Conservation (phyloP, 2,888 invertebrate genomes). For the Eugnorisma glareosa region DNA sequence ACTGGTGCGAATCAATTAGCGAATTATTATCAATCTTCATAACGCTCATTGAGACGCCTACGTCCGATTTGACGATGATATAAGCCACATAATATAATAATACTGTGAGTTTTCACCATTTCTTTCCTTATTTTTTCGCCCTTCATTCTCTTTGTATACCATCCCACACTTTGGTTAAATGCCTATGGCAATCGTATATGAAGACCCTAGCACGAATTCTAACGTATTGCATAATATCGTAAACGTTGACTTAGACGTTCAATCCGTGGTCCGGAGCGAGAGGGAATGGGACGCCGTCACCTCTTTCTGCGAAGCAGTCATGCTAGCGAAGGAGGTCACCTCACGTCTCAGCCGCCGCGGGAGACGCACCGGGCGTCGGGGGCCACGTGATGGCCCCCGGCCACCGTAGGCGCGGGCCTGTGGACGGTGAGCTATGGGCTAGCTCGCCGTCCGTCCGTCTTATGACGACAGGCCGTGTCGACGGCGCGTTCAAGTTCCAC, state of each 20-base stretch:
- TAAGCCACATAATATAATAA: neutral
- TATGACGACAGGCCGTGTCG: too few species aligned
- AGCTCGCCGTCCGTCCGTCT: too few species aligned
- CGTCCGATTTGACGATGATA: neutral
- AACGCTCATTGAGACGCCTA: neutral
- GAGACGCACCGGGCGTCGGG: too few species aligned
- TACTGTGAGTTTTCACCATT: neutral
- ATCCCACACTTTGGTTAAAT: neutral
- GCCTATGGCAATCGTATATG: neutral
- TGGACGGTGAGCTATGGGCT: too few species aligned
- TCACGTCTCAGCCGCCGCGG: too few species aligned
- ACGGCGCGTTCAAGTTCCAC: too few species aligned
- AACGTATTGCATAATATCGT: neutral
- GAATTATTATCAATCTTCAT: constrained; percentile 12
- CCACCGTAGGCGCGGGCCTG: too few species aligned
- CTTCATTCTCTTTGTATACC: neutral
- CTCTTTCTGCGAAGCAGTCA: too few species aligned
- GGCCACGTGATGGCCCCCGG: too few species aligned
- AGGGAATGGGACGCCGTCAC: too few species aligned
- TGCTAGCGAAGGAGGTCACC: too few species aligned
- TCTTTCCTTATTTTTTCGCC: neutral
- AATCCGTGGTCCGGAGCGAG: too few species aligned
- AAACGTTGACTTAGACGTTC: neutral
- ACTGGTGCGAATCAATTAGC: neutral
- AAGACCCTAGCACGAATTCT: neutral